Conservation (phyloP, 2,113 vertebrate genomes). For the Hyperoodon ampullatus region DNA sequence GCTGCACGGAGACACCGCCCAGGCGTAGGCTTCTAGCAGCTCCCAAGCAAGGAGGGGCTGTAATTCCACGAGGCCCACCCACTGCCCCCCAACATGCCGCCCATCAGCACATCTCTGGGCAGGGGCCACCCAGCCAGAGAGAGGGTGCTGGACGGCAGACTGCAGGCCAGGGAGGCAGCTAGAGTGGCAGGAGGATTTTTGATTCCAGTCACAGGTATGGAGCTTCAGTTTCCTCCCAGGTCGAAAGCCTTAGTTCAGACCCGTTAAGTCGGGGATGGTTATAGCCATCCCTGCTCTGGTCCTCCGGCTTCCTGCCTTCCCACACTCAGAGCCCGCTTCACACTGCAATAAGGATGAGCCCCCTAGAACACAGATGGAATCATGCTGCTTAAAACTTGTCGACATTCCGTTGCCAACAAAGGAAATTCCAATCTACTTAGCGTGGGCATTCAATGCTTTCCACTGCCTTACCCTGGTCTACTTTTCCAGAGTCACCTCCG, state of each 20-base stretch:
- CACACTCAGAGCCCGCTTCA: not conserved
- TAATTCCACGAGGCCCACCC: fast-evolving
- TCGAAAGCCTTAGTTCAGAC: not conserved
- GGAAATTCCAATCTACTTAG: slow-evolving; percentile 52
- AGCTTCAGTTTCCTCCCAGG: not conserved
- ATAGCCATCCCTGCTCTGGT: not conserved
- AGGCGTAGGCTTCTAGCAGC: not conserved
- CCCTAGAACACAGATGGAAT: slow-evolving; percentile 1
- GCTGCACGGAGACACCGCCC: not conserved
- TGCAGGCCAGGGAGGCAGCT: not conserved
- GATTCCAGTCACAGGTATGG: not conserved
- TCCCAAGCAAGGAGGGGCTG: not conserved
- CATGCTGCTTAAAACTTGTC: not conserved
- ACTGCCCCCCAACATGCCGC: not conserved
- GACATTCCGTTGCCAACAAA: not conserved
- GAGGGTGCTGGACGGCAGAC: fast-evolving
- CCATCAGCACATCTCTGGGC: not conserved
- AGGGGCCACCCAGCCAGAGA: too few relatives aligned
- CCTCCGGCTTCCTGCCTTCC: not conserved
- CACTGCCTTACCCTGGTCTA: not conserved
- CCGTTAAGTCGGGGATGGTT: too few relatives aligned
- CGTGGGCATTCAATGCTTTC: not conserved
- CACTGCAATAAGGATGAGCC: not conserved
- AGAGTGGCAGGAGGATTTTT: not conserved
- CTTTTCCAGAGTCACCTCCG: not conserved